phyloP scores from a whole-genome alignment of 2,888 invertebrate species.

The Salticus scenicus region DNA sequence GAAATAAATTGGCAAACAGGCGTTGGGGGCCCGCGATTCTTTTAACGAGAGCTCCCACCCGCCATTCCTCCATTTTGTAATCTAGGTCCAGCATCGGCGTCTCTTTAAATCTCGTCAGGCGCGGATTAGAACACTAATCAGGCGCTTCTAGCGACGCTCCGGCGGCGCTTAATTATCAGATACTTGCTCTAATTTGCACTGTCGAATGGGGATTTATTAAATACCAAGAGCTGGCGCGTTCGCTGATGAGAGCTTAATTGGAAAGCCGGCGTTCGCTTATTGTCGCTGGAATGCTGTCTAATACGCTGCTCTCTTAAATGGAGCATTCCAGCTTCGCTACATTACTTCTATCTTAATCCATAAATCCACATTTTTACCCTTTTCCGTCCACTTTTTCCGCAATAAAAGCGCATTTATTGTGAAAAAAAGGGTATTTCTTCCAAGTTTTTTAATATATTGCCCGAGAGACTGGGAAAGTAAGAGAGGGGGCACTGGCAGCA shows the following conservation, averaged over 20 bases:
- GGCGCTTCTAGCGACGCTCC: constrained; percentile 30
- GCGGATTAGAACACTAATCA: constrained; percentile 66
- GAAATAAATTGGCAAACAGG: constrained; percentile 39
- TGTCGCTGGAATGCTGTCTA: constrained; percentile 61
- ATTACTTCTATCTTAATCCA: constrained; percentile 59
- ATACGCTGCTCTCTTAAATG: constrained; percentile 53
- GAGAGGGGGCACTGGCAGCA: constrained; percentile 1
- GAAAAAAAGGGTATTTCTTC: constrained; percentile 10
- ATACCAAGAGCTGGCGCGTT: constrained; percentile 41
- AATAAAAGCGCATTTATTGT: constrained; percentile 16
- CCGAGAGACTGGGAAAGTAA: constrained; percentile 22
- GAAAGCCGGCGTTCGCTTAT: constrained; percentile 53
- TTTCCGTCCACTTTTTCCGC: constrained; percentile 24
- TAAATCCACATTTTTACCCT: constrained; percentile 61
- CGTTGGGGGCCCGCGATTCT: constrained; percentile 29
- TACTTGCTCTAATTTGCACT: constrained; percentile 68
- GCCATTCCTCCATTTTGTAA: constrained; percentile 42
- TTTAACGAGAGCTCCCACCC: constrained; percentile 36
- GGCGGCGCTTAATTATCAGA: constrained; percentile 64
- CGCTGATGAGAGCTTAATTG: constrained; percentile 65
- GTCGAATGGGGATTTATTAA: constrained; percentile 65
- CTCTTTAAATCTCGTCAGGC: constrained; percentile 67
- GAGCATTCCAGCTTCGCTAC: constrained; percentile 60
- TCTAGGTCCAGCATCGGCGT: constrained; percentile 26
- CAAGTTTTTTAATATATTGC: constrained; percentile 42